Percentiles rank a stretch among this genome's conserved stretches.
These are phyloP conservation scores for Leptinotarsa defecta DNA, from an alignment of 1,140 invertebrate genomes.

Conservation along the genomic window DNA sequence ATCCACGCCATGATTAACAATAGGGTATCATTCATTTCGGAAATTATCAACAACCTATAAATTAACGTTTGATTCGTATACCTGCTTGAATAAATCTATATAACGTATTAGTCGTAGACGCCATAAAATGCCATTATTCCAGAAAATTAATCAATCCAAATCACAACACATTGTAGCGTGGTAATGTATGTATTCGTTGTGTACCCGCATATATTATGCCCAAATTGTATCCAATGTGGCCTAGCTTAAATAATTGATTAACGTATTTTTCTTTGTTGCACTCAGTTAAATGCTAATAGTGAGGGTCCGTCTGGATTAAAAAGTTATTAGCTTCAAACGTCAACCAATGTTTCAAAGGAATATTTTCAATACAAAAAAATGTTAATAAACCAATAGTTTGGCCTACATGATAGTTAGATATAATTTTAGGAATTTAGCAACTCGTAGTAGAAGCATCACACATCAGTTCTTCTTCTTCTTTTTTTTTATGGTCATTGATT, in stretches of 20 bases:
- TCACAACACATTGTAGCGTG: constrained; percentile 2
- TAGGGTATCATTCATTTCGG: background rate
- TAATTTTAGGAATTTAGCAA: too few relatives aligned
- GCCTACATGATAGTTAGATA: too few relatives aligned
- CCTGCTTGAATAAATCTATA: constrained; percentile 8
- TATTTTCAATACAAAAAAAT: too few relatives aligned
- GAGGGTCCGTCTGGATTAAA: background rate
- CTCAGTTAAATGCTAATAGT: background rate
- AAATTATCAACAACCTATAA: constrained; percentile 6
- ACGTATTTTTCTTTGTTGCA: background rate
- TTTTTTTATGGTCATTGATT: too few relatives aligned
- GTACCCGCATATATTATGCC: constrained; percentile 7
- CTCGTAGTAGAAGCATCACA: too few relatives aligned
- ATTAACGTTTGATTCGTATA: constrained; percentile 6
- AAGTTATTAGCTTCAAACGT: background rate
- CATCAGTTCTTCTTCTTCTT: too few relatives aligned
- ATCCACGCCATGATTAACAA: background rate
- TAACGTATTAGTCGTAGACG: background rate
- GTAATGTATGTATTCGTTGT: constrained; percentile 6
- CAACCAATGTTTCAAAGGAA: background rate
- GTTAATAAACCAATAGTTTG: too few relatives aligned
- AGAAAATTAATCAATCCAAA: constrained; percentile 6
- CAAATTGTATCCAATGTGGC: background rate
- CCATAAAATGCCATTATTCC: constrained; percentile 6
- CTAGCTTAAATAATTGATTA: constrained; percentile 1